A percentile compares a stretch with the other conserved stretches of the same genome.
These are phyloP conservation scores for Morbakka virulenta DNA, from an alignment of 30 jellyfish, hydroid and myxozoan species.

Conservation along the genomic window DNA sequence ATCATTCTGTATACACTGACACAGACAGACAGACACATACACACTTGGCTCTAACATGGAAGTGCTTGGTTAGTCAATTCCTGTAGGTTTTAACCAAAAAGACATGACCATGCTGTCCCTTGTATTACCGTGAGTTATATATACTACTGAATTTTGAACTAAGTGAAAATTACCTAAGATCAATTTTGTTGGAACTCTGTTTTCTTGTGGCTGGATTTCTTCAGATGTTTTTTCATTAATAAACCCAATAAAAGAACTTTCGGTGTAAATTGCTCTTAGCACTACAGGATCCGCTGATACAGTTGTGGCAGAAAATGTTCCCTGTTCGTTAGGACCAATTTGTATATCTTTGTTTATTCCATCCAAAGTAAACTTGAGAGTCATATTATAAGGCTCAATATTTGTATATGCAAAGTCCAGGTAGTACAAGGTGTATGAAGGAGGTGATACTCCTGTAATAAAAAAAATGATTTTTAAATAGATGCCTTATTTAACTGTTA, in stretches of 20 bases:
- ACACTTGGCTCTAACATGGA: no score
- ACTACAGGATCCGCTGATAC: neutral
- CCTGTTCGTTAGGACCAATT: neutral
- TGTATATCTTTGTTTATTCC: neutral
- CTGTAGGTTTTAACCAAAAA: no score
- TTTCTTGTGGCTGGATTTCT: neutral
- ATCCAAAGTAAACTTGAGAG: neutral
- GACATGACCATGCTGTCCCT: no score
- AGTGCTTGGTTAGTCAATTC: no score
- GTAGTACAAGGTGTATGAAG: no score
- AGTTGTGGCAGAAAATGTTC: neutral
- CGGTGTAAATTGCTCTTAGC: neutral
- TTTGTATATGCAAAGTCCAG: neutral
- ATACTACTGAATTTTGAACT: no score
- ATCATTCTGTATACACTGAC: no score
- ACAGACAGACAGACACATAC: no score
- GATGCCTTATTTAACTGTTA: no score
- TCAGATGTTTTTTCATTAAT: neutral
- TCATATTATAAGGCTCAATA: neutral
- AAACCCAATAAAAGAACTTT: neutral
- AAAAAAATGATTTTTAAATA: no score
- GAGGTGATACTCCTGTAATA: no score
- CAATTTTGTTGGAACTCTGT: neutral
- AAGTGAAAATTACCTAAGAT: neutral
- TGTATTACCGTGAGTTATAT: no score